Conservation (phyloP, 2,113 vertebrate species). For the Ctenomys sociabilis region DNA sequence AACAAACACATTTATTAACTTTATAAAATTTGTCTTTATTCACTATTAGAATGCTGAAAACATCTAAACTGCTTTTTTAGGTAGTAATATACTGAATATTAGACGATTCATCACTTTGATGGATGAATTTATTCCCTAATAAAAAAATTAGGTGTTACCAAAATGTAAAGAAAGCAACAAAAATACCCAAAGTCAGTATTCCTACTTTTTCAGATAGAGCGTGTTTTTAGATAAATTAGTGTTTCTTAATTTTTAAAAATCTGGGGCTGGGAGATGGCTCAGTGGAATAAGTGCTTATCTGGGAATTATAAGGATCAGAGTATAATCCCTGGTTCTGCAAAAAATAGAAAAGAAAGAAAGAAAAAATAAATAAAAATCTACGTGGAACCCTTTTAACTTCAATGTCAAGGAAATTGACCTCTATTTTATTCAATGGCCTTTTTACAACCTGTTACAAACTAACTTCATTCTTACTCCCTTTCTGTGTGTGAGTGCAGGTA, state of each 20-base stretch:
- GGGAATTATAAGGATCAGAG: too few species aligned
- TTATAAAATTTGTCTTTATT: neutral
- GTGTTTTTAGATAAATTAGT: neutral
- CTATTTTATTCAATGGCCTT: neutral
- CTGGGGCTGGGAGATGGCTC: too few species aligned
- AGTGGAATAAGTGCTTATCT: too few species aligned
- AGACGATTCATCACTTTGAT: neutral
- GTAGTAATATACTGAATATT: neutral
- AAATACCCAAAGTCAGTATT: neutral
- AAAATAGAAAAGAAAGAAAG: too few species aligned
- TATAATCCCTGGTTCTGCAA: too few species aligned
- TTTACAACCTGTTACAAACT: neutral
- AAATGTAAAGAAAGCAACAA: neutral
- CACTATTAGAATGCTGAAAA: slow-evolving; percentile 1
- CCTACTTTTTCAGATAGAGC: neutral
- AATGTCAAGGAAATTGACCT: neutral
- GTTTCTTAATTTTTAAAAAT: slow-evolving; percentile 19
- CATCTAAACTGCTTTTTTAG: neutral
- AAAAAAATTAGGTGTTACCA: slow-evolving; percentile 6
- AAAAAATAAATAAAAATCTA: neutral
- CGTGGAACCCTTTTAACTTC: neutral
- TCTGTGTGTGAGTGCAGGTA: neutral
- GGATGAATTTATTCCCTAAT: neutral
- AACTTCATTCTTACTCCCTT: neutral
- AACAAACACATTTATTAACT: slow-evolving; percentile 35